Evolutionary conservation across 2,113 vertebrate genomes (phyloP).

Genomic region (Pandion haliaetus): DNA sequence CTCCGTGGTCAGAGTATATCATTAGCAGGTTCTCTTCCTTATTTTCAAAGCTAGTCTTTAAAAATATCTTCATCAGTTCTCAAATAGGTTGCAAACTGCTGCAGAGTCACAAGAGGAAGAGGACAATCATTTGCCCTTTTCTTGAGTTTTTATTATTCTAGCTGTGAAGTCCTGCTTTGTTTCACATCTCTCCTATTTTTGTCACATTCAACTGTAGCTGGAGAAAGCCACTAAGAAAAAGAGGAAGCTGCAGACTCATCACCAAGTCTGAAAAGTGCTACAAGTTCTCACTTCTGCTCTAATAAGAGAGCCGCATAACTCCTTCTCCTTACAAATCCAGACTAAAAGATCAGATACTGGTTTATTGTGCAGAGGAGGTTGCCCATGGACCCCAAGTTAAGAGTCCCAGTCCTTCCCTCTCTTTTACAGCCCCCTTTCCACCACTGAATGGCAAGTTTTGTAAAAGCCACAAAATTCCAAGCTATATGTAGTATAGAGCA

Average conservation of each 20-base stretch:
- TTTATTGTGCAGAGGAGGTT: neutral
- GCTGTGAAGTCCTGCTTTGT: neutral
- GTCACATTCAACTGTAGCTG: neutral
- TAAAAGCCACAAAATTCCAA: conserved; percentile 78
- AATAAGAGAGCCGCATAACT: neutral
- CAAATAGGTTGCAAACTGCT: neutral
- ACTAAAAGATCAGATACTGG: neutral
- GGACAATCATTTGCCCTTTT: neutral
- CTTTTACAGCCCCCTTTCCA: conserved; percentile 2
- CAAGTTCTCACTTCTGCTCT: neutral
- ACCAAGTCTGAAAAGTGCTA: neutral
- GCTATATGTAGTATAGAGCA: conserved; percentile 75
- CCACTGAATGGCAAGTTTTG: conserved; percentile 61
- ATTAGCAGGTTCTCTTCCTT: neutral
- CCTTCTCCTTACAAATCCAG: neutral
- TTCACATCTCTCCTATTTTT: neutral
- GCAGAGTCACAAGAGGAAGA: neutral
- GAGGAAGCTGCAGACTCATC: neutral
- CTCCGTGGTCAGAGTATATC: neutral
- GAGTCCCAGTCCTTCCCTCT: neutral
- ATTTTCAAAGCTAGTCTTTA: neutral
- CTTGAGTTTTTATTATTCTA: neutral
- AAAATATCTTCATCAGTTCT: neutral
- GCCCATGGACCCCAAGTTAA: neutral
- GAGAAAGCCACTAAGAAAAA: neutral